A percentile compares a stretch with the other conserved stretches of the same genome.
Evolutionary conservation across 2,797 vertebrate genomes (phyloP).

Genomic region (Molothrus ater): DNA sequence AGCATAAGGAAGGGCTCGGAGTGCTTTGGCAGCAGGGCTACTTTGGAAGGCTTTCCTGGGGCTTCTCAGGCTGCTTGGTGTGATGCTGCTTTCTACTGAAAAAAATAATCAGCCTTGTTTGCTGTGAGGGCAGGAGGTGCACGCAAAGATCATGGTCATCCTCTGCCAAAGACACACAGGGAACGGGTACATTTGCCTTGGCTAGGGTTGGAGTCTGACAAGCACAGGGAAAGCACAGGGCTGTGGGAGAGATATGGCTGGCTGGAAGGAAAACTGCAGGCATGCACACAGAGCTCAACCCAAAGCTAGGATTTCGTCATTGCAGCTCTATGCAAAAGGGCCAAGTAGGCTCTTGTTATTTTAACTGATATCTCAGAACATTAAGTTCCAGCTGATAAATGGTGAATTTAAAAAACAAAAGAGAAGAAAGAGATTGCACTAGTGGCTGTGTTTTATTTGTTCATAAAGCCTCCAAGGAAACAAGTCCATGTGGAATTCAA

Average conservation of each 20-base stretch:
- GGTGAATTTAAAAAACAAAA: not conserved
- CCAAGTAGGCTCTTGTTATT: not conserved
- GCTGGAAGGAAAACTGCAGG: not conserved
- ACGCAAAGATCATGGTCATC: not conserved
- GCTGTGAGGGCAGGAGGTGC: not conserved
- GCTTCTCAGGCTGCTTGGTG: not conserved
- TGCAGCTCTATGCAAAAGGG: not conserved
- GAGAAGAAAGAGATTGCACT: not conserved
- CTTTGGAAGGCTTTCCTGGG: not conserved
- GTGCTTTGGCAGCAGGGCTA: not conserved
- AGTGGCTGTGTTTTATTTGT: not conserved
- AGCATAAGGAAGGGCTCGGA: accelerated
- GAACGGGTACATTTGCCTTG: not conserved
- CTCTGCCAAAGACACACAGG: not conserved
- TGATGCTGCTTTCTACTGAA: not conserved
- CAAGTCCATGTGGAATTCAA: not conserved
- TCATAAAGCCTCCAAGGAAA: not conserved
- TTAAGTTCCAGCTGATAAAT: not conserved
- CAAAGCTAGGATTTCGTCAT: not conserved
- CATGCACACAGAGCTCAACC: not conserved
- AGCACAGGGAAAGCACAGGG: not conserved
- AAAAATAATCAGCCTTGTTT: not conserved
- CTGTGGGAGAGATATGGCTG: not conserved
- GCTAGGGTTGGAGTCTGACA: not conserved
- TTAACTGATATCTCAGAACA: not conserved